Evolutionary conservation across 2,113 vertebrate genomes (phyloP).

Genomic region (Scomber scombrus): DNA sequence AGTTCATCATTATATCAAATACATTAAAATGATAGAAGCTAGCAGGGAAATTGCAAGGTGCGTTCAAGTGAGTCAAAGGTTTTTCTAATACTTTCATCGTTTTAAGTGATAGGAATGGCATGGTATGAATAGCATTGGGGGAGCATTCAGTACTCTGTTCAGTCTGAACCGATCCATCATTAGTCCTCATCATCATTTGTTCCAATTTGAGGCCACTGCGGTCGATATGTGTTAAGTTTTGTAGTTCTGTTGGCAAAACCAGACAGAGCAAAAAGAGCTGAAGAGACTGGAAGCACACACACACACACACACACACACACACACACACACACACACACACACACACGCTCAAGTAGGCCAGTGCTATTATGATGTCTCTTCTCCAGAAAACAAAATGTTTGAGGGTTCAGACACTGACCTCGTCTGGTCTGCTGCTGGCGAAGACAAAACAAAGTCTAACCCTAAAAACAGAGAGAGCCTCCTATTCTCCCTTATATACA

Average conservation of each 20-base stretch:
- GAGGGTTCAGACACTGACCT: slow-evolving; percentile 27
- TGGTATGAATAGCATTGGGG: too few relatives aligned
- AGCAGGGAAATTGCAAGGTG: too few relatives aligned
- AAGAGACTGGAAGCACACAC: neutral
- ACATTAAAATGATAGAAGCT: too few relatives aligned
- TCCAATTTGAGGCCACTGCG: neutral
- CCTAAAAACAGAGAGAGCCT: slow-evolving; percentile 24
- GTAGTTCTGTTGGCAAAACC: neutral
- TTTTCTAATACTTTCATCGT: too few relatives aligned
- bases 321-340: neutral
- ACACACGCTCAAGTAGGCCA: slow-evolving; percentile 23
- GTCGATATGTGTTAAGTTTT: neutral
- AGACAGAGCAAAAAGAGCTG: neutral
- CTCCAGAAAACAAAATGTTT: slow-evolving; percentile 24
- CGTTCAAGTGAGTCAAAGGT: too few relatives aligned
- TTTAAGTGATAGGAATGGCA: too few relatives aligned
- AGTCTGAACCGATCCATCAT: too few relatives aligned
- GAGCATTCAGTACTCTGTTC: too few relatives aligned
- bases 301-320: neutral
- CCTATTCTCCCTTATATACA: neutral
- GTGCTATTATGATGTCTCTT: slow-evolving; percentile 3
- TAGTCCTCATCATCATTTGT: slow-evolving; percentile 1
- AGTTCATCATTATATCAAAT: too few relatives aligned
- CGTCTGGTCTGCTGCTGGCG: slow-evolving; percentile 8
- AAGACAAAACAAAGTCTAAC: slow-evolving; percentile 14